These are phyloP conservation scores for Cyrtorhinus lividipennis DNA, from an alignment of 1,140 invertebrate species.

Conservation along the genomic window DNA sequence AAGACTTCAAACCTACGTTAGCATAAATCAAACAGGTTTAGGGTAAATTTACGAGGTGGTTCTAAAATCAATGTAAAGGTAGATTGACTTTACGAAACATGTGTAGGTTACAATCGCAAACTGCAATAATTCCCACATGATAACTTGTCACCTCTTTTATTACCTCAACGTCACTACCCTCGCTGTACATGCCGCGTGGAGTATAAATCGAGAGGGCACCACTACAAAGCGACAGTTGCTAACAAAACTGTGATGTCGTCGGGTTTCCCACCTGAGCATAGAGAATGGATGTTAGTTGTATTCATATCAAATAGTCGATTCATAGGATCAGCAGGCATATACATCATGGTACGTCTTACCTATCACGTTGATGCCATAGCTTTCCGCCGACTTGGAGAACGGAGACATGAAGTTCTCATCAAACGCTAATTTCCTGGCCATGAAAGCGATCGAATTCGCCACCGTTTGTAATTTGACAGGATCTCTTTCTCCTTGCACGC, in stretches of 20 bases:
- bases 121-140: too few species aligned
- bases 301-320: too few species aligned
- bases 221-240: conserved; percentile 61
- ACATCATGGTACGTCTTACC: conserved; percentile 43
- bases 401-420: conserved; percentile 91
- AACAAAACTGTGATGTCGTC: conserved; percentile 95
- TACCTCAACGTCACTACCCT: too few species aligned
- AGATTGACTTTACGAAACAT: too few species aligned
- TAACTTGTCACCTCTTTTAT: too few species aligned
- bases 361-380: conserved; percentile 82
- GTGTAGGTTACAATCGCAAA: too few species aligned
- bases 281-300: neutral
- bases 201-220: too few species aligned
- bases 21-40: too few species aligned
- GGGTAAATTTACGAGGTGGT: too few species aligned
- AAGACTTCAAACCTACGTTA: too few species aligned
- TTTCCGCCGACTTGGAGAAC: conserved; percentile 78
- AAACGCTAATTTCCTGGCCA: conserved; percentile 82
- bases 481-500: conserved; percentile 45
- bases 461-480: conserved; percentile 65
- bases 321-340: neutral
- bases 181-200: too few species aligned
- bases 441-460: conserved; percentile 86
- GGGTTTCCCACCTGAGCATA: conserved; percentile 77
- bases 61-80: too few species aligned